Evolutionary conservation across 1,140 invertebrate species (phyloP).

Genomic region (Homalodisca vitripennis): DNA sequence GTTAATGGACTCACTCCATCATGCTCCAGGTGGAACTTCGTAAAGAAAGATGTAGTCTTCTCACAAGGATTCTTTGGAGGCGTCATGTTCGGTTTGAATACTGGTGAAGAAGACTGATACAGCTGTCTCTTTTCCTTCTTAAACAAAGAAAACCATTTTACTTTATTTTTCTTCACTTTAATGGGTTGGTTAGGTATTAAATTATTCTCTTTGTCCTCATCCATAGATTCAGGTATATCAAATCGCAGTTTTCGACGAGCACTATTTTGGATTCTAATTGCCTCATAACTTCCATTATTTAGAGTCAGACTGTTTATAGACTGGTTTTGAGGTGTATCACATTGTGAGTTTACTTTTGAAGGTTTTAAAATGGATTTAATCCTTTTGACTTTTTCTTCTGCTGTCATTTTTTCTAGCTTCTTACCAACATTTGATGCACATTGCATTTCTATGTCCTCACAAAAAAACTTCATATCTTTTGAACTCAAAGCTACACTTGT

Average conservation of each 20-base stretch:
- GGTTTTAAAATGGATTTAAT: conserved; percentile 39
- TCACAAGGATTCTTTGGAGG: conserved; percentile 9
- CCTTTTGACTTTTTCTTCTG: conserved; percentile 21
- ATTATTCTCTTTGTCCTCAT: conserved; percentile 32
- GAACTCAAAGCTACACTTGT: conserved; percentile 4
- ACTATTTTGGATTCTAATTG: conserved; percentile 25
- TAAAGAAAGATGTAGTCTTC: conserved; percentile 15
- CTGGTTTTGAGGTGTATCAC: neutral
- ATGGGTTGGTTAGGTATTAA: conserved; percentile 4
- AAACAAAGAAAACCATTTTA: conserved; percentile 25
- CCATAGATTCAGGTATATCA: conserved; percentile 38
- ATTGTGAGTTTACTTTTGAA: conserved; percentile 28
- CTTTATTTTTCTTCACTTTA: conserved; percentile 35
- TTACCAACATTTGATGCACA: no score
- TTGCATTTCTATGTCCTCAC: conserved; percentile 18
- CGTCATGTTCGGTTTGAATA: conserved; percentile 8
- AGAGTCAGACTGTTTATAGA: no score
- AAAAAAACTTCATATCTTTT: conserved; percentile 25
- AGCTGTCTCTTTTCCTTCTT: conserved; percentile 21
- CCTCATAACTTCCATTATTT: conserved; percentile 17
- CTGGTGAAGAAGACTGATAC: neutral
- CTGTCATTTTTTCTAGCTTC: no score
- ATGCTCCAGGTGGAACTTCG: conserved; percentile 18
- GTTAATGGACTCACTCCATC: conserved; percentile 16
- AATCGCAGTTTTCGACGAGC: conserved; percentile 40